phyloP scores from a whole-genome alignment of 2,797 vertebrate species.

The Cottoperca gobio region DNA sequence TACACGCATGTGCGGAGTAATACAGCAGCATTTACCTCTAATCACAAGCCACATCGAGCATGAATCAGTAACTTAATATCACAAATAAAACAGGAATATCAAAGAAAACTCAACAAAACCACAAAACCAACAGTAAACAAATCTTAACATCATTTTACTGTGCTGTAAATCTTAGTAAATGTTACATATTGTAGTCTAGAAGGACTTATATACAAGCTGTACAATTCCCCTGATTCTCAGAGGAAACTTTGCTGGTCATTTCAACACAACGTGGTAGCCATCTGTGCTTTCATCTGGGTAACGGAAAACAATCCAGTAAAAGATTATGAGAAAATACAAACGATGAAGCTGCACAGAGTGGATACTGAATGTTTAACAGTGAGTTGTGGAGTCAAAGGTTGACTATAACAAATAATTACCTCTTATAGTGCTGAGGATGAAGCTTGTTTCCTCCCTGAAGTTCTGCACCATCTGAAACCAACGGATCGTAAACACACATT shows the following conservation, averaged over 20 bases:
- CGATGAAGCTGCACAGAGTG: background rate
- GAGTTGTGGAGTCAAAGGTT: background rate
- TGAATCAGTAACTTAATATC: slow-evolving; percentile 51
- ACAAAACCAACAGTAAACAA: slow-evolving; percentile 32
- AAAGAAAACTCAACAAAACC: slow-evolving; percentile 9
- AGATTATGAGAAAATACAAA: background rate
- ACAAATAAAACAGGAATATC: slow-evolving; percentile 9
- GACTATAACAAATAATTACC: slow-evolving; percentile 78
- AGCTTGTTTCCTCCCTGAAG: slow-evolving; percentile 94
- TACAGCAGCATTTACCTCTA: background rate
- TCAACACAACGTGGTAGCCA: slow-evolving; percentile 73
- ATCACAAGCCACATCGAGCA: slow-evolving; percentile 37
- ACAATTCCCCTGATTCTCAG: slow-evolving; percentile 37
- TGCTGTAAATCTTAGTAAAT: background rate
- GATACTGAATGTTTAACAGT: background rate
- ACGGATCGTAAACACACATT: background rate
- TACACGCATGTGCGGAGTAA: slow-evolving; percentile 5
- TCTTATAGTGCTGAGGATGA: slow-evolving; percentile 91
- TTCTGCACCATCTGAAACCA: slow-evolving; percentile 93
- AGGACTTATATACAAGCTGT: slow-evolving; percentile 62
- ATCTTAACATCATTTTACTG: slow-evolving; percentile 1
- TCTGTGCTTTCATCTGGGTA: slow-evolving; percentile 71
- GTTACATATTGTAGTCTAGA: background rate
- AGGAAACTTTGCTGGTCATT: slow-evolving; percentile 53
- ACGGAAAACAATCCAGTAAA: slow-evolving; percentile 4